Evolutionary conservation across 2,797 vertebrate genomes (phyloP).

Genomic region (Ambastaia sidthimunki): DNA sequence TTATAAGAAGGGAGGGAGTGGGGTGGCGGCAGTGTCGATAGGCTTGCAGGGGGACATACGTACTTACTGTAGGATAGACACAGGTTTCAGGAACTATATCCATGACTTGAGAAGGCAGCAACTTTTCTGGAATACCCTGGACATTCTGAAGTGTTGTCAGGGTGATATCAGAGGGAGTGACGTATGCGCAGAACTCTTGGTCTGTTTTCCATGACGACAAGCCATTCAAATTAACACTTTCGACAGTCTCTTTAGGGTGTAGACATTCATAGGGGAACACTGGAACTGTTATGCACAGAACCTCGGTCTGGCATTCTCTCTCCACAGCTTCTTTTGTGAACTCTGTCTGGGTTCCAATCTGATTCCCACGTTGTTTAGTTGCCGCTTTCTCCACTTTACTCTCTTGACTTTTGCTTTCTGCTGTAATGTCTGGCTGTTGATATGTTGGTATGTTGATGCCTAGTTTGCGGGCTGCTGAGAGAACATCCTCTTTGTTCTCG

Average conservation of each 20-base stretch:
- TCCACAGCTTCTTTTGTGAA: conserved; percentile 42
- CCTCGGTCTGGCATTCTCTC: conserved; percentile 65
- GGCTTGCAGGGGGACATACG: conserved; percentile 32
- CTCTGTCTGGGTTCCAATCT: conserved; percentile 37
- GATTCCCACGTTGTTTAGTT: conserved; percentile 16
- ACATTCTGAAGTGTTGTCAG: conserved; percentile 10
- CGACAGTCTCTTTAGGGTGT: not conserved
- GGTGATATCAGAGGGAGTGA: conserved; percentile 4
- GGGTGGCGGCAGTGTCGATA: not conserved
- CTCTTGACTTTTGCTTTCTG: too few species aligned
- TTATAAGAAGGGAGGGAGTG: not conserved
- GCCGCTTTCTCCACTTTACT: conserved; percentile 26
- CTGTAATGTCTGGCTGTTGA: not conserved
- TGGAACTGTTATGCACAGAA: not conserved
- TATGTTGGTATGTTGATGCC: conserved; percentile 51
- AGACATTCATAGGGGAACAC: conserved; percentile 8
- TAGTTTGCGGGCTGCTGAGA: conserved; percentile 69
- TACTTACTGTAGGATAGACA: conserved; percentile 24
- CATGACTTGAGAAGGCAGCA: conserved; percentile 17
- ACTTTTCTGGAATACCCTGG: conserved; percentile 29
- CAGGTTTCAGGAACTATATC: conserved; percentile 14
- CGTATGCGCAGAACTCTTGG: conserved; percentile 7
- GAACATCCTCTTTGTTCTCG: conserved; percentile 67
- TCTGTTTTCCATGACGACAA: not conserved
- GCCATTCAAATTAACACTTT: conserved; percentile 13